Evolutionary conservation across 2,888 invertebrate species (phyloP).

Genomic region (Anthrax anthrax): DNA sequence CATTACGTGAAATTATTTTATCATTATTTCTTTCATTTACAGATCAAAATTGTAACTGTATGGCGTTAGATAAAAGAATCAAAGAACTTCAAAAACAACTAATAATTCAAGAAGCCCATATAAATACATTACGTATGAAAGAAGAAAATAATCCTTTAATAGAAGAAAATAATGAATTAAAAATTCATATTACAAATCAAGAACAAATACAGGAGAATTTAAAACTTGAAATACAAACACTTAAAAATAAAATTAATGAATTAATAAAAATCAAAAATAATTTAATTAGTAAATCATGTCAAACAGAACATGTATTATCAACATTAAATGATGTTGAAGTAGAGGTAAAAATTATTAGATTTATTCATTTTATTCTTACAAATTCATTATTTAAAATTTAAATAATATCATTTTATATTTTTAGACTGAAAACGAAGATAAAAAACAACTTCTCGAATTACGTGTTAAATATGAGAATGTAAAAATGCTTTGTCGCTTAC

Average conservation of each 20-base stretch:
- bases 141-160: constrained; percentile 26
- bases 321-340: neutral
- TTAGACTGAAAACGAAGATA: constrained; percentile 14
- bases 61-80: constrained; percentile 21
- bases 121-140: constrained; percentile 23
- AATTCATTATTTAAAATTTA: too few species aligned
- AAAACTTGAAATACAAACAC: constrained; percentile 20
- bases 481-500: constrained; percentile 20
- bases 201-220: constrained; percentile 19
- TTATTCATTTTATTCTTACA: too few species aligned
- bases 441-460: constrained; percentile 14
- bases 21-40: neutral
- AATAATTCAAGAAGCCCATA: constrained; percentile 24
- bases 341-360: constrained; percentile 5
- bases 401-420: too few species aligned
- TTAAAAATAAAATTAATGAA: constrained; percentile 18
- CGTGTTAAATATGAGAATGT: constrained; percentile 22
- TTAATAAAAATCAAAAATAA: constrained; percentile 9
- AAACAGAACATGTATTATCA: constrained; percentile 1
- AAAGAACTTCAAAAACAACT: constrained; percentile 21
- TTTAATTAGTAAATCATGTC: constrained; percentile 2
- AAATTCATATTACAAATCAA: constrained; percentile 23
- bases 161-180: constrained; percentile 22
- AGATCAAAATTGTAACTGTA: constrained; percentile 20
- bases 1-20: neutral